Conservation (phyloP, 2,113 vertebrate genomes). For the Leucoraja erinaceus region DNA sequence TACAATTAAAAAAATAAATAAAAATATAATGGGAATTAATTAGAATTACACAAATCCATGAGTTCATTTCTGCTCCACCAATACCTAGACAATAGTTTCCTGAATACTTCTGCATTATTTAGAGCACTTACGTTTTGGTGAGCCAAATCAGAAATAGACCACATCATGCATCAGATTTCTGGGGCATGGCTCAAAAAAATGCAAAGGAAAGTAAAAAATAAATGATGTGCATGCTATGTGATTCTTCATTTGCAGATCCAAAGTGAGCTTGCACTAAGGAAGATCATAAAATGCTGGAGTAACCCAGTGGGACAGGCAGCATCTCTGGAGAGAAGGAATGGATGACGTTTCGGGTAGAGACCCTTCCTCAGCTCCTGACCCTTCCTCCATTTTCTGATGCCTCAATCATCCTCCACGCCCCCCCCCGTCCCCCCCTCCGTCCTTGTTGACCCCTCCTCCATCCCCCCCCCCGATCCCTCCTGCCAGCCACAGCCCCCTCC, state of each 20-base stretch:
- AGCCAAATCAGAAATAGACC: neutral
- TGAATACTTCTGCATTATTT: neutral
- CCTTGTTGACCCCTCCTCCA: too few species aligned
- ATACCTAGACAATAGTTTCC: neutral
- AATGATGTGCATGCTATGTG: neutral
- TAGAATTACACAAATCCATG: neutral
- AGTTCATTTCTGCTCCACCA: neutral
- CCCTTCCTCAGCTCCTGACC: too few species aligned
- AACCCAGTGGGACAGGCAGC: too few species aligned
- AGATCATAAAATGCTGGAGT: too few species aligned
- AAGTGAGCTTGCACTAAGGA: neutral
- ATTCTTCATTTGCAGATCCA: neutral
- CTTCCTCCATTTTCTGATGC: too few species aligned
- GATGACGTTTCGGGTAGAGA: too few species aligned
- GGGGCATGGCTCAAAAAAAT: neutral
- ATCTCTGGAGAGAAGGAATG: too few species aligned
- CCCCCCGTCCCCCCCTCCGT: too few species aligned
- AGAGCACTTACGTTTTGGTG: neutral
- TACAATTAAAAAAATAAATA: neutral
- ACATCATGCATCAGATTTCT: neutral
- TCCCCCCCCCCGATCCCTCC: too few species aligned
- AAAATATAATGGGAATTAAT: neutral
- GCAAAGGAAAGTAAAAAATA: neutral
- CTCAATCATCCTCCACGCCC: too few species aligned
- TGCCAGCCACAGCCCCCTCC: too few species aligned